phyloP scores from a whole-genome alignment of 2,797 vertebrate genomes.

The Melanotaenia pygmaea region DNA sequence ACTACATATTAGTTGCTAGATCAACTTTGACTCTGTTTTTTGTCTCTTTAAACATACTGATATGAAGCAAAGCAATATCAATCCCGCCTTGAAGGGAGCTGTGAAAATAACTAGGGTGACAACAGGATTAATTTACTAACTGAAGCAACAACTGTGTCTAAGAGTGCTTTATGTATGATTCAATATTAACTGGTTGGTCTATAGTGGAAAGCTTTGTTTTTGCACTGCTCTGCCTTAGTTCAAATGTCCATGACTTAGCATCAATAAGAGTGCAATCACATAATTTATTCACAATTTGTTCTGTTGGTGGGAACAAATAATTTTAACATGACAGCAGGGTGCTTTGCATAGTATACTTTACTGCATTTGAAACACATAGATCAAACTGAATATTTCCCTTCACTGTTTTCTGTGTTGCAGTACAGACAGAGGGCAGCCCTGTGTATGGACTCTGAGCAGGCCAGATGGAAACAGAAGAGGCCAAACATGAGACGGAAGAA shows the following conservation, averaged over 20 bases:
- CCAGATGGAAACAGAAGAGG: constrained; percentile 99
- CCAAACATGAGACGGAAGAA: constrained; percentile 94
- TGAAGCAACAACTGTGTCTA: neutral
- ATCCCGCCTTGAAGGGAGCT: neutral
- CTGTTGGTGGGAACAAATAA: neutral
- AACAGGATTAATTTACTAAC: neutral
- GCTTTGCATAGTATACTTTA: neutral
- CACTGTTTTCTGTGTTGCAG: constrained; percentile 77
- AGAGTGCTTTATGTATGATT: neutral
- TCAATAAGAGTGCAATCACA: neutral
- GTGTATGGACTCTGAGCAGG: constrained; percentile 97
- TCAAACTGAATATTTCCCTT: constrained; percentile 24
- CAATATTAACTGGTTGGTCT: neutral
- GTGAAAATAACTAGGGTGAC: neutral
- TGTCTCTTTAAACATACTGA: neutral
- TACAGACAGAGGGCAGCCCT: constrained; percentile 89
- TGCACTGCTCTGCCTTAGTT: neutral
- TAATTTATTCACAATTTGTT: too few relatives aligned
- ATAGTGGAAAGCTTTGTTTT: neutral
- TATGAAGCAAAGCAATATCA: neutral
- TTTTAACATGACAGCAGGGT: neutral
- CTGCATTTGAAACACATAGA: constrained; percentile 1
- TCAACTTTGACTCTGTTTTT: neutral
- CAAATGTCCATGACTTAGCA: neutral
- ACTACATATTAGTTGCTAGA: neutral